These are phyloP conservation scores for Ciconia maguari DNA, from an alignment of 2,113 vertebrate genomes.

Conservation along the genomic window DNA sequence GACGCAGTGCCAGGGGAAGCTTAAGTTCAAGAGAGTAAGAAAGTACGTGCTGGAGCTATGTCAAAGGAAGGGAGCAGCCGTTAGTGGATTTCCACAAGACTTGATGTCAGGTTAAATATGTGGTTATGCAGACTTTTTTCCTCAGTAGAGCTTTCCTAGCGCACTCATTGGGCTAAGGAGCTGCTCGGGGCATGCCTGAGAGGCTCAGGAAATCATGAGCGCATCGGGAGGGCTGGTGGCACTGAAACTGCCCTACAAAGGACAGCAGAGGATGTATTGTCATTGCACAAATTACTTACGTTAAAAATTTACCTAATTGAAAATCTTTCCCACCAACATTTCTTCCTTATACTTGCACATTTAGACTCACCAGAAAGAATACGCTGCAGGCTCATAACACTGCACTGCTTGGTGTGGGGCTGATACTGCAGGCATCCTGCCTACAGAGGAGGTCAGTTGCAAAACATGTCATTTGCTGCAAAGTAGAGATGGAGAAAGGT, in stretches of 20 bases:
- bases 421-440: neutral
- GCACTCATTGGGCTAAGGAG: neutral
- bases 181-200: neutral
- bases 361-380: neutral
- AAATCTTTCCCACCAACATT: neutral
- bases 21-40: neutral
- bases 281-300: neutral
- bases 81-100: neutral
- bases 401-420: neutral
- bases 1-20: neutral
- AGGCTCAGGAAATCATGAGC: neutral
- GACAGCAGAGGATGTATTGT: neutral
- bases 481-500: neutral
- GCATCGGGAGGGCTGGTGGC: accelerated
- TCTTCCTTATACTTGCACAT: neutral
- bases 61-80: too few species aligned
- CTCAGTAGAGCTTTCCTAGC: neutral
- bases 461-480: neutral
- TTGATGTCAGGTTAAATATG: neutral
- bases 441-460: accelerated
- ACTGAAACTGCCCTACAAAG: neutral
- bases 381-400: neutral
- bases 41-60: neutral
- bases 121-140: neutral
- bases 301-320: neutral